Conservation (phyloP, 2,797 vertebrate species). For the Hafferia zeledoni region DNA sequence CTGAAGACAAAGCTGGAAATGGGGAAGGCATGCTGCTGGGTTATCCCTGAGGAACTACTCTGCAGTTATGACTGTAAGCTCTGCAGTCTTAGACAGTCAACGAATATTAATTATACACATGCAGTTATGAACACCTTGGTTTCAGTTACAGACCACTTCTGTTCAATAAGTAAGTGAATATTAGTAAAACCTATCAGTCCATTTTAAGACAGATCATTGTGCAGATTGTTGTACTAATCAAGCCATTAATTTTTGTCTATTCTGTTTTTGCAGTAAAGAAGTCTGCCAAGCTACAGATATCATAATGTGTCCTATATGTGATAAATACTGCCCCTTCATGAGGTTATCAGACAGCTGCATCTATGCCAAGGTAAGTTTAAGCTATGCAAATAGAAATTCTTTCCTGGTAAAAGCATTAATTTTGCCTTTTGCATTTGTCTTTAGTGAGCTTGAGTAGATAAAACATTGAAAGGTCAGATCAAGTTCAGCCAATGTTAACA, state of each 20-base stretch:
- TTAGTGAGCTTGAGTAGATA: not conserved
- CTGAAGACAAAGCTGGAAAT: not conserved
- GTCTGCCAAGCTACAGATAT: slow-evolving; percentile 91
- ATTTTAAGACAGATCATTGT: not conserved
- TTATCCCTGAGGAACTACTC: not conserved
- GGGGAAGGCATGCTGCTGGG: not conserved
- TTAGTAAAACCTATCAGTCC: not conserved
- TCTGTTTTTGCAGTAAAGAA: slow-evolving; percentile 89
- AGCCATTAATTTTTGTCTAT: slow-evolving; percentile 10
- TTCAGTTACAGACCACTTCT: not conserved
- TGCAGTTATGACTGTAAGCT: not conserved
- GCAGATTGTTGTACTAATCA: not conserved
- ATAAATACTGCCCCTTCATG: slow-evolving; percentile 93
- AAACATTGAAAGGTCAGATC: not conserved
- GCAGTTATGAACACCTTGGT: not conserved
- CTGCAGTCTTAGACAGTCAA: not conserved
- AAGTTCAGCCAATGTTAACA: not conserved
- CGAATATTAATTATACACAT: not conserved
- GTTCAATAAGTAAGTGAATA: not conserved
- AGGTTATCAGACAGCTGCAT: slow-evolving; percentile 92
- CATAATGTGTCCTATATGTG: slow-evolving; percentile 95
- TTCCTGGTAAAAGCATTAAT: not conserved
- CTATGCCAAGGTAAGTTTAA: slow-evolving; percentile 88
- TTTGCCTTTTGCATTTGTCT: not conserved
- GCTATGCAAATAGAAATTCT: not conserved